These are phyloP conservation scores for Diadegma fenestrale DNA, from an alignment of 2,888 invertebrate species.

Conservation along the genomic window DNA sequence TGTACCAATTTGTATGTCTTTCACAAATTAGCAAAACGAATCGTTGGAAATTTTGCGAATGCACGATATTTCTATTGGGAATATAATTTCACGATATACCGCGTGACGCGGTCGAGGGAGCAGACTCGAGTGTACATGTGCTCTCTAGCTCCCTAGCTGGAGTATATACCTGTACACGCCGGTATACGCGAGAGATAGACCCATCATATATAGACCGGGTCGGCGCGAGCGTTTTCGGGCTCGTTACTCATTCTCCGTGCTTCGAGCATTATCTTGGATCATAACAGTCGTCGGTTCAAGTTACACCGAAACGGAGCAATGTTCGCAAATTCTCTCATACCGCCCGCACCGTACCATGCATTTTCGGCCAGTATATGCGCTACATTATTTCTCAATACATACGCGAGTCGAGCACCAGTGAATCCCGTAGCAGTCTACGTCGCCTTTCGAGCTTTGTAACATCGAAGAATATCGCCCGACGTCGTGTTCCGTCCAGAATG, in stretches of 20 bases:
- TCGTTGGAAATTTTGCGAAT: background rate
- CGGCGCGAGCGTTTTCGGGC: constrained; percentile 45
- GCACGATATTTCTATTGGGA: background rate
- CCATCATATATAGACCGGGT: too few species aligned
- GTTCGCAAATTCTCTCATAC: constrained; percentile 34
- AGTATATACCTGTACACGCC: too few species aligned
- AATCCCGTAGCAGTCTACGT: background rate
- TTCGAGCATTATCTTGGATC: constrained; percentile 62
- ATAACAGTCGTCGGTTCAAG: constrained; percentile 62
- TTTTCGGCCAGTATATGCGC: constrained; percentile 5
- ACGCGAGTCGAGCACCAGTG: background rate
- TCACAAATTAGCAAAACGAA: constrained; percentile 1
- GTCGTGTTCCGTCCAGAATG: constrained; percentile 2
- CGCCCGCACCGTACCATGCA: background rate
- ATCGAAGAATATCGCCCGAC: background rate
- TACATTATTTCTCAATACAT: too few species aligned
- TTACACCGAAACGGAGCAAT: constrained; percentile 48
- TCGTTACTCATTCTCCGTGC: constrained; percentile 55
- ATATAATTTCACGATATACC: background rate
- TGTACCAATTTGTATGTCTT: too few species aligned
- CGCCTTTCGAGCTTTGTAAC: constrained; percentile 38
- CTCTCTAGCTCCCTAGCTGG: too few species aligned
- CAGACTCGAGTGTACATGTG: too few species aligned
- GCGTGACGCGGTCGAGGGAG: background rate
- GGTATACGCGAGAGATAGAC: too few species aligned